Conservation (phyloP, 2,113 vertebrate species). For the Callorhinus ursinus region DNA sequence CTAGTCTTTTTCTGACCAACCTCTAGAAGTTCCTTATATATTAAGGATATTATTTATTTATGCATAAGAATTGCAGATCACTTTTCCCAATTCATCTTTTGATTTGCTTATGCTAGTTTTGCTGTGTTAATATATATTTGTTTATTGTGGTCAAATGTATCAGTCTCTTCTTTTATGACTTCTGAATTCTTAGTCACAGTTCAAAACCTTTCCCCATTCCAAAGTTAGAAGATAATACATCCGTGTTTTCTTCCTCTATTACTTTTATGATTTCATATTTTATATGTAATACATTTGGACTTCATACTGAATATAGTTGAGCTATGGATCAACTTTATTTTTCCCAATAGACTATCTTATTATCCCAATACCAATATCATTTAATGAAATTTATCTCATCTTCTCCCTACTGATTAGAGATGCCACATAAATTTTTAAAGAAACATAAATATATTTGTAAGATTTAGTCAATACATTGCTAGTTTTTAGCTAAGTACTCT, state of each 20-base stretch:
- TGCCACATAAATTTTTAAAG: slow-evolving; percentile 6
- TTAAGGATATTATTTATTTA: not conserved
- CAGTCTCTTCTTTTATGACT: not conserved
- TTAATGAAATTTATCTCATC: slow-evolving; percentile 7
- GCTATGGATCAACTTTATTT: not conserved
- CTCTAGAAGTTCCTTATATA: not conserved
- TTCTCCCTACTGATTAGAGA: not conserved
- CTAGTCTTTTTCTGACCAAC: not conserved
- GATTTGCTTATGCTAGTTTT: not conserved
- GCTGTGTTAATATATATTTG: not conserved
- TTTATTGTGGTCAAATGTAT: not conserved
- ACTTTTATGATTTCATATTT: slow-evolving; percentile 33
- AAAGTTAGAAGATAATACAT: not conserved
- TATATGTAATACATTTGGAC: not conserved
- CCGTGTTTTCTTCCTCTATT: not conserved
- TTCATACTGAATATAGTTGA: not conserved
- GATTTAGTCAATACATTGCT: slow-evolving; percentile 15
- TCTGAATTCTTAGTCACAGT: not conserved
- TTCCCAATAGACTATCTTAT: not conserved
- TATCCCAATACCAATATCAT: not conserved
- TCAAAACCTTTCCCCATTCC: not conserved
- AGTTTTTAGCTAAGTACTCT: not conserved
- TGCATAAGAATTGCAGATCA: not conserved
- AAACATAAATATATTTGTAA: not conserved
- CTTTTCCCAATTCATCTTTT: not conserved